Evolutionary conservation across 2,888 invertebrate genomes (phyloP).

Genomic region (Trichogramma dendrolimi): DNA sequence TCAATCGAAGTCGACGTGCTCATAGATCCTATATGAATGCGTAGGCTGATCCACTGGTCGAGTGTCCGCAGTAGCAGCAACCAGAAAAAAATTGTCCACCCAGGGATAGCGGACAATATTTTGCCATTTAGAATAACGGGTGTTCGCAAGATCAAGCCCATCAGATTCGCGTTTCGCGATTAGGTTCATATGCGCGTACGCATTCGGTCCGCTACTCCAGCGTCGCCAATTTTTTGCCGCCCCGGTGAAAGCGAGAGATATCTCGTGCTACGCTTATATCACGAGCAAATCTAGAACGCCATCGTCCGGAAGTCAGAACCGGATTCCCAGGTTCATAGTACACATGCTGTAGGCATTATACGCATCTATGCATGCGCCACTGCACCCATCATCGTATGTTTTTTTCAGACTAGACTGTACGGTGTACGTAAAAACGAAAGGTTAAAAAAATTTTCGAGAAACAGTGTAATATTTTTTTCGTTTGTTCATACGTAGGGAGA

Average conservation of each 20-base stretch:
- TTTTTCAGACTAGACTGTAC: no score
- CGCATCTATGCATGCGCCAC: conserved; percentile 12
- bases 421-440: no score
- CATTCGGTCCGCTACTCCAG: conserved; percentile 2
- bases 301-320: conserved; percentile 35
- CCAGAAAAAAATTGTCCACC: no score
- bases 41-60: no score
- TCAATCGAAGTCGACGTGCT: no score
- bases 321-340: conserved; percentile 33
- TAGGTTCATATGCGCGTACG: conserved; percentile 5
- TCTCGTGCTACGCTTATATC: conserved; percentile 24
- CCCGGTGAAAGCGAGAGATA: conserved; percentile 26
- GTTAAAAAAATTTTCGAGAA: no score
- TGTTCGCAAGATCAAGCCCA: conserved; percentile 7
- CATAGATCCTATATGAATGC: no score
- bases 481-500: no score
- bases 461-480: no score
- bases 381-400: conserved; percentile 15
- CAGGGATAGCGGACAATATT: no score
- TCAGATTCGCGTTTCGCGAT: conserved; percentile 22
- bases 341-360: not conserved
- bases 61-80: no score
- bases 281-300: conserved; percentile 20
- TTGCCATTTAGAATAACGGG: no score
- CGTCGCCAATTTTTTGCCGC: conserved; percentile 9